Conservation (phyloP, 2,113 vertebrate genomes). For the Urocynchramus pylzowi region DNA sequence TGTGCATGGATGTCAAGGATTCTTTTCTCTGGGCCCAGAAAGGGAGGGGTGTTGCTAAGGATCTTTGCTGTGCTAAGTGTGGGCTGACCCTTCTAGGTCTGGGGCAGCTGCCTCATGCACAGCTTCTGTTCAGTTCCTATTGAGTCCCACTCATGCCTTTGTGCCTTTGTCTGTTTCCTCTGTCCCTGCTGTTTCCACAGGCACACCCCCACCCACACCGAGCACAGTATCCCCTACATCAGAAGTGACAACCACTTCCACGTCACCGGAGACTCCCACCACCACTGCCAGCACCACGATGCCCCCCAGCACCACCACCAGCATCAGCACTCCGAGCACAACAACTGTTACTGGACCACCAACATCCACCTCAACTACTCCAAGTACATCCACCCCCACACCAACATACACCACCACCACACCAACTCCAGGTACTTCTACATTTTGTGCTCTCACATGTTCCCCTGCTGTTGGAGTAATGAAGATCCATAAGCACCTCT, state of each 20-base stretch:
- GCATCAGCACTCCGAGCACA: neutral
- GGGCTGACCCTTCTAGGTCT: neutral
- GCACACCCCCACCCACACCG: neutral
- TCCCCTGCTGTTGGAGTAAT: neutral
- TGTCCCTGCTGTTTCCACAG: neutral
- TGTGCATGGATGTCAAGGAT: rapidly evolving
- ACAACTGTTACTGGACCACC: rapidly evolving
- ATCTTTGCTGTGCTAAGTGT: neutral
- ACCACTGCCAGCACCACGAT: neutral
- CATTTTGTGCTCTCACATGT: neutral
- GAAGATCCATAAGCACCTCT: neutral
- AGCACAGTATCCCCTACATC: neutral
- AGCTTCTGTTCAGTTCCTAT: rapidly evolving
- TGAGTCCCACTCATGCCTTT: rapidly evolving
- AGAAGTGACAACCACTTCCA: neutral
- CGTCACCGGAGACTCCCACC: neutral
- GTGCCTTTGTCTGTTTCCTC: neutral
- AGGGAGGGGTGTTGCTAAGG: rapidly evolving
- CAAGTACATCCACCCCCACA: neutral
- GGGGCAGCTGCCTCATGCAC: rapidly evolving
- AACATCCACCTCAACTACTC: neutral
- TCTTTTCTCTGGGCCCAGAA: neutral
- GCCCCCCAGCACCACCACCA: neutral
- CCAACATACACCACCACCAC: neutral
- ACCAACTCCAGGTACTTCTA: neutral